These are phyloP conservation scores for Columba guinea DNA, from an alignment of 2,797 vertebrate species.

Conservation along the genomic window DNA sequence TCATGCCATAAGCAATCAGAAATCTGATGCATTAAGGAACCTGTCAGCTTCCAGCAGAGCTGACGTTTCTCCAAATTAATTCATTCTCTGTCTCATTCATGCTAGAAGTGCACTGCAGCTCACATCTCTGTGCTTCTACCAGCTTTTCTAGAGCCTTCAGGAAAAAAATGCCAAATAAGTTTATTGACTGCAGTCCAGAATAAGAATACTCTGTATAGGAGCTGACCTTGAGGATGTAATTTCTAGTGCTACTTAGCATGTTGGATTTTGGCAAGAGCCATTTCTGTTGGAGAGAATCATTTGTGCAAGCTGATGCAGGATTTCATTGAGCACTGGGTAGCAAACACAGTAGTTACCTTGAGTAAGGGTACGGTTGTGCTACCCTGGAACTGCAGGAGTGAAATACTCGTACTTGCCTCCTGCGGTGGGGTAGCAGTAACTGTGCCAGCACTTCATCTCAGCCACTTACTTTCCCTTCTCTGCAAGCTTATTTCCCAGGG, in stretches of 20 bases:
- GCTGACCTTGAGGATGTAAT: neutral
- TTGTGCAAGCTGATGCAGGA: neutral
- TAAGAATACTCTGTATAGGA: neutral
- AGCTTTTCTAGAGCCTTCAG: neutral
- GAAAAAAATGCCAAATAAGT: neutral
- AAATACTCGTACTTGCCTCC: accelerated
- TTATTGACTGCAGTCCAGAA: neutral
- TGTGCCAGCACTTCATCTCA: neutral
- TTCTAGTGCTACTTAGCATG: neutral
- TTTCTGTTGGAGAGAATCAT: neutral
- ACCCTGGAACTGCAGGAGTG: neutral
- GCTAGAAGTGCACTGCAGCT: neutral
- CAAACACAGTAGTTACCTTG: neutral
- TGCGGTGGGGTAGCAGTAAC: neutral
- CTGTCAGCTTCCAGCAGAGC: neutral
- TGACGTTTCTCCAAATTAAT: slow-evolving; percentile 15
- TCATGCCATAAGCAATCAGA: neutral
- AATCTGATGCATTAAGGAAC: neutral
- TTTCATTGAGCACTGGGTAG: neutral
- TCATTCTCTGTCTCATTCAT: neutral
- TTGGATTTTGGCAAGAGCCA: neutral
- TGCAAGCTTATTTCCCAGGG: neutral
- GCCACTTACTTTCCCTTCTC: neutral
- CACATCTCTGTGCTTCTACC: neutral
- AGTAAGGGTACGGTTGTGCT: neutral